Conservation (phyloP, 2,797 vertebrate species). For the Chrosomus eos region DNA sequence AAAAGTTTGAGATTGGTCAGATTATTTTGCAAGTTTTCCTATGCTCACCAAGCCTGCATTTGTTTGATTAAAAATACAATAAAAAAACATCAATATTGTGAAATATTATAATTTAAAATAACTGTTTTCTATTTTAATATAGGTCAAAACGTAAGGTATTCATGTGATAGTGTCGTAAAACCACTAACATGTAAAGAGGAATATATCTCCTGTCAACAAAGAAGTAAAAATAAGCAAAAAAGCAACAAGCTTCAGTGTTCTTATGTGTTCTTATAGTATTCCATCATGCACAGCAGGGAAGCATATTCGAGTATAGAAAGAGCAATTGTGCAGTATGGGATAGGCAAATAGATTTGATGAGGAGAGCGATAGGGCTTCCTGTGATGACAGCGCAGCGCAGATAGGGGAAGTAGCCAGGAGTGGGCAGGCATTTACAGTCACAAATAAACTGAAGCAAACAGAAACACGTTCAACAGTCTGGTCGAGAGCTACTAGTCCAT, state of each 20-base stretch:
- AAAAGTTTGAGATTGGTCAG: neutral
- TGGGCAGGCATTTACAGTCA: conserved; percentile 38
- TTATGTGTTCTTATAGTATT: neutral
- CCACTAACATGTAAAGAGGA: neutral
- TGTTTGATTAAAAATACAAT: neutral
- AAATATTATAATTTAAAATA: neutral
- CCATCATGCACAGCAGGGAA: neutral
- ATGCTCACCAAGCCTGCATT: neutral
- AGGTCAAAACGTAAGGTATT: neutral
- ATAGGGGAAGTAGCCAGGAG: conserved; percentile 58
- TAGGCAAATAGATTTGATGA: conserved; percentile 77
- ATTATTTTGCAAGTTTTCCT: neutral
- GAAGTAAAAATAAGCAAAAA: neutral
- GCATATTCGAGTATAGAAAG: conserved; percentile 48
- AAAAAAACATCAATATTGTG: neutral
- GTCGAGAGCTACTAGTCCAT: conserved; percentile 25
- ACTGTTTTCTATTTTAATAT: neutral
- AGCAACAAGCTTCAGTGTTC: neutral
- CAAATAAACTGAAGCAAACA: conserved; percentile 20
- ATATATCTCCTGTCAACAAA: neutral
- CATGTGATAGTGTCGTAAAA: neutral
- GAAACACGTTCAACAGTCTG: conserved; percentile 41
- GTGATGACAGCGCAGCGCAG: conserved; percentile 52
- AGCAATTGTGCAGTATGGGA: conserved; percentile 66
- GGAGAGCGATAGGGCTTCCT: conserved; percentile 61